Evolutionary conservation across 2,888 invertebrate species (phyloP).

Genomic region (Julus scanicus): DNA sequence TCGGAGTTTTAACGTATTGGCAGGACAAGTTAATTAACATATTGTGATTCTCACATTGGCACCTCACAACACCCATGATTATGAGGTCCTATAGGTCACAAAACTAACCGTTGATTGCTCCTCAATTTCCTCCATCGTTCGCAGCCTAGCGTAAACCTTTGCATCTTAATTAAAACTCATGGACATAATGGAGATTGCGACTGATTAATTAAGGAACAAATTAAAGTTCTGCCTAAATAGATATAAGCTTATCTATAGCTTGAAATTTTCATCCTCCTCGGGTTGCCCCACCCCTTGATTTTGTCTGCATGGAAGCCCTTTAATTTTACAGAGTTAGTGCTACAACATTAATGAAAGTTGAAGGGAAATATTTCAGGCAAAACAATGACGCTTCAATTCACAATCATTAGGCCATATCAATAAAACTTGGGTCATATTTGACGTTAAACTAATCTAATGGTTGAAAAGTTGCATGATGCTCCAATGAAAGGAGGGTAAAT

Average conservation of each 20-base stretch:
- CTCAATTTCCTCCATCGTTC: neutral
- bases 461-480: no score
- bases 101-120: neutral
- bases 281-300: neutral
- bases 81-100: neutral
- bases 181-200: neutral
- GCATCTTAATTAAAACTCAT: conserved; percentile 18
- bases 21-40: neutral
- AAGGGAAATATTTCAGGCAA: neutral
- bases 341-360: neutral
- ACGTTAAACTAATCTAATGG: no score
- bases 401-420: no score
- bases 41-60: no score
- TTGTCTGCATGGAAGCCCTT: conserved; percentile 4
- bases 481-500: no score
- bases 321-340: neutral
- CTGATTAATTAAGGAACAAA: conserved; percentile 34
- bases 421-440: no score
- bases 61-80: neutral
- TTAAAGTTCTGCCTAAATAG: conserved; percentile 21
- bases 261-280: no score
- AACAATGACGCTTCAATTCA: neutral
- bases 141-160: conserved; percentile 1
- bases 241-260: neutral
- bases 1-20: neutral